phyloP scores from a whole-genome alignment of 1,140 invertebrate genomes.

The Vollenhovia emeryi region DNA sequence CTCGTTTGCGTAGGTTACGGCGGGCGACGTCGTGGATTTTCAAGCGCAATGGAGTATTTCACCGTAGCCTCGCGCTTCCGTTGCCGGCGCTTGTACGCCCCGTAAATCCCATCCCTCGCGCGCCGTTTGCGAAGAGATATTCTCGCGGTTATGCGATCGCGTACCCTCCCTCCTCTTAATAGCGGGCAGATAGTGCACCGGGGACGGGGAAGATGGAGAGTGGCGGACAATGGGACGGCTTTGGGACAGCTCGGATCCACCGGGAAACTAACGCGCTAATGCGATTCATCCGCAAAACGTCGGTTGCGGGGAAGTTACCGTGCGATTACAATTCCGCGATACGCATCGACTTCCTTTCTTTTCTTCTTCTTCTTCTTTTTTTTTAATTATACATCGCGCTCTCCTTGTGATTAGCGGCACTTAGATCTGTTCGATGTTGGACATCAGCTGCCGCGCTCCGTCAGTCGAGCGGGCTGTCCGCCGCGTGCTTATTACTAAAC shows the following conservation, averaged over 20 bases:
- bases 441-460: neutral
- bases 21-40: conserved; percentile 53
- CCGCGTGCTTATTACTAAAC: conserved; percentile 30
- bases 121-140: conserved; percentile 39
- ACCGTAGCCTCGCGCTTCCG: conserved; percentile 42
- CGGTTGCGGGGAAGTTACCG: neutral
- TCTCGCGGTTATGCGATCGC: neutral
- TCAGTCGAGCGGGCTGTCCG: conserved; percentile 5
- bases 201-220: neutral
- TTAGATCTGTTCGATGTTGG: conserved; percentile 11
- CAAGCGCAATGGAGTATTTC: conserved; percentile 50
- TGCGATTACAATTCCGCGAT: neutral
- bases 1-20: conserved; percentile 46
- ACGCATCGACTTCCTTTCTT: neutral
- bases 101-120: conserved; percentile 37
- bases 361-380: neutral
- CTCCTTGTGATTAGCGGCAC: neutral
- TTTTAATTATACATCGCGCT: neutral
- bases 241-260: neutral
- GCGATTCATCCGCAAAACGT: neutral
- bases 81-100: conserved; percentile 25
- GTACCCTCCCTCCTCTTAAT: neutral
- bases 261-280: neutral
- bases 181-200: neutral
- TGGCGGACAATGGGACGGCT: neutral